These are phyloP conservation scores for Patagioenas fasciata DNA, from an alignment of 2,113 vertebrate genomes.

Conservation along the genomic window DNA sequence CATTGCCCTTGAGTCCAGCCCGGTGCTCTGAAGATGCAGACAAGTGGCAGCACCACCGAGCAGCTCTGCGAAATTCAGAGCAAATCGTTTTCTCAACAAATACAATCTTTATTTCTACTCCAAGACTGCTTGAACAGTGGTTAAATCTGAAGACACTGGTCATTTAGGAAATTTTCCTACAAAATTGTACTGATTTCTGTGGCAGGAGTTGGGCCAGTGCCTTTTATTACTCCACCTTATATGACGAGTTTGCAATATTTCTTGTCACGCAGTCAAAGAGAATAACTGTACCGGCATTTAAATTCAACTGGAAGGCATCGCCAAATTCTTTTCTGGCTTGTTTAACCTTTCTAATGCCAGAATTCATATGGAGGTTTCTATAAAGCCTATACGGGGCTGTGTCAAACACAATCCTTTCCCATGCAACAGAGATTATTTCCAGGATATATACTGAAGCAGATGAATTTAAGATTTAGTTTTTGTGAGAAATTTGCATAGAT, in stretches of 20 bases:
- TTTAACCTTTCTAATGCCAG: conserved; percentile 21
- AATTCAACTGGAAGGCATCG: neutral
- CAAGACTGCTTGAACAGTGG: neutral
- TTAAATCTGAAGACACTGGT: accelerated
- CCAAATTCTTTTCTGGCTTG: conserved; percentile 22
- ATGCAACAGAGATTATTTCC: neutral
- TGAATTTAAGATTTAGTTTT: neutral
- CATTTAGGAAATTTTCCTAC: neutral
- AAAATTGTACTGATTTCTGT: neutral
- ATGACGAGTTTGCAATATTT: neutral
- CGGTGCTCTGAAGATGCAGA: neutral
- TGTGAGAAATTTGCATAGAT: neutral
- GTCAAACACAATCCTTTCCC: neutral
- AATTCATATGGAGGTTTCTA: neutral
- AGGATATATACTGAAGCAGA: neutral
- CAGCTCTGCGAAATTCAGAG: neutral
- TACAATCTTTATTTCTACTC: neutral
- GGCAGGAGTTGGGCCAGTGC: neutral
- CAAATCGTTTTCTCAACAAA: neutral
- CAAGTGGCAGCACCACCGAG: accelerated
- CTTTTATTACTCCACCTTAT: neutral
- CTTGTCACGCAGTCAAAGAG: conserved; percentile 46
- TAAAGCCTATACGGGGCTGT: neutral
- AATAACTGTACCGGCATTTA: neutral
- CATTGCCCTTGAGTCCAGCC: neutral